phyloP scores from a whole-genome alignment of 2,888 invertebrate species.

The Petrolisthes manimaculis region DNA sequence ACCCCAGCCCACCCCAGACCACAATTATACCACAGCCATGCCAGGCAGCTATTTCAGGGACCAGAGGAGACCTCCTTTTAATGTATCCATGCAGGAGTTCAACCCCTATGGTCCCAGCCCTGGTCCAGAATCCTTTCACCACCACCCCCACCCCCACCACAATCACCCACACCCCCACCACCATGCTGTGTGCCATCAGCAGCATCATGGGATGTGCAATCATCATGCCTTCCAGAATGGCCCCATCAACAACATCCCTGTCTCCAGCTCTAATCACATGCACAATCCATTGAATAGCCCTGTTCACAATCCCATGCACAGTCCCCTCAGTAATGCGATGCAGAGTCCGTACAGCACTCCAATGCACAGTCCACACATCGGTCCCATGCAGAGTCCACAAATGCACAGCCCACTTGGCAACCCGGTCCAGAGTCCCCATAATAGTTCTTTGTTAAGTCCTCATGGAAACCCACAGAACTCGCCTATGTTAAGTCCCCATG shows the following conservation, averaged over 20 bases:
- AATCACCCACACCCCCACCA: not conserved
- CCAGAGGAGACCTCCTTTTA: conserved; percentile 53
- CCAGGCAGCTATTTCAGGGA: conserved; percentile 40
- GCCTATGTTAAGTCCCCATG: conserved; percentile 51
- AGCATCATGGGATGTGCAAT: conserved; percentile 39
- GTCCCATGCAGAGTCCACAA: conserved; percentile 50
- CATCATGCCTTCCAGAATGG: conserved; percentile 38
- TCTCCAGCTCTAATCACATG: conserved; percentile 22
- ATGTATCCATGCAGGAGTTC: conserved; percentile 59
- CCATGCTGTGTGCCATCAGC: conserved; percentile 51
- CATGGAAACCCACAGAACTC: conserved; percentile 39
- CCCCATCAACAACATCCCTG: conserved; percentile 27
- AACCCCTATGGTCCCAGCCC: conserved; percentile 52
- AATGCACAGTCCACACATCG: conserved; percentile 41
- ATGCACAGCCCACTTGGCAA: conserved; percentile 28
- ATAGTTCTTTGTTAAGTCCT: conserved; percentile 45
- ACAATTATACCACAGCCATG: conserved; percentile 44
- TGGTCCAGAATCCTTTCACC: conserved; percentile 38
- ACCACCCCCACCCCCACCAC: not conserved
- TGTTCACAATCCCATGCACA: conserved; percentile 36
- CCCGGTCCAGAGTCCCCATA: conserved; percentile 38
- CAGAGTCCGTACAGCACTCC: conserved; percentile 46
- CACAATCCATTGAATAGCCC: conserved; percentile 34
- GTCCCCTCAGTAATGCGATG: conserved; percentile 40
- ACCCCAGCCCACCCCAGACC: conserved; percentile 56